Conservation (phyloP, 2,113 vertebrate genomes). For the Odontesthes bonariensis region DNA sequence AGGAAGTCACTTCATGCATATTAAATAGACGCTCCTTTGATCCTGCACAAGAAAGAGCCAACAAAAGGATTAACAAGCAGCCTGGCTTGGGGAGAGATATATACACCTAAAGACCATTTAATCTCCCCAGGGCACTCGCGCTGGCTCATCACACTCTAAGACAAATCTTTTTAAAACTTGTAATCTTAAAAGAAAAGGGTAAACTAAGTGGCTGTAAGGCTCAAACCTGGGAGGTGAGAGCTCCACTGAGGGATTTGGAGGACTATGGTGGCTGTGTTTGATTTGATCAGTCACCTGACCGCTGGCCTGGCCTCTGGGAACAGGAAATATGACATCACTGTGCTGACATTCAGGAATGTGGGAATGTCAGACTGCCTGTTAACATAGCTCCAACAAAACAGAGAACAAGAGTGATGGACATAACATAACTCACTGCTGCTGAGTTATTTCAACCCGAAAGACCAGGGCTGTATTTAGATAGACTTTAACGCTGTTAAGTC, state of each 20-base stretch:
- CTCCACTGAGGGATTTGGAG: conserved; percentile 6
- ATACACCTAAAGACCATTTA: conserved; percentile 63
- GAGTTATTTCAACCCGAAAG: conserved; percentile 21
- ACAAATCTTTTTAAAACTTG: conserved; percentile 50
- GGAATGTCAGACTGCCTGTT: conserved; percentile 73
- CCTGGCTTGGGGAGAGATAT: conserved; percentile 39
- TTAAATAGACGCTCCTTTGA: conserved; percentile 53
- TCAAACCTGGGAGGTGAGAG: conserved; percentile 31
- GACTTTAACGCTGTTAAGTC: not conserved
- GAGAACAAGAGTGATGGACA: conserved; percentile 37
- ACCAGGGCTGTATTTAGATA: not conserved
- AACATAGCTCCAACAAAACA: conserved; percentile 43
- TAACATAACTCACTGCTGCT: conserved; percentile 28
- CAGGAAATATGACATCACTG: conserved; percentile 82
- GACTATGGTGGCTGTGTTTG: conserved; percentile 43
- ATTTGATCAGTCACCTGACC: conserved; percentile 71
- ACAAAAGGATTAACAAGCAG: conserved; percentile 66
- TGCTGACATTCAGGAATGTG: conserved; percentile 80
- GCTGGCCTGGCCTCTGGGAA: conserved; percentile 67
- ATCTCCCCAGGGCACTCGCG: conserved; percentile 62
- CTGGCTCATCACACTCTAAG: conserved; percentile 55
- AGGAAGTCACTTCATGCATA: conserved; percentile 53
- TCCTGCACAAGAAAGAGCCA: conserved; percentile 47
- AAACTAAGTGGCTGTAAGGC: conserved; percentile 26
- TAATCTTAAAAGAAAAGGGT: conserved; percentile 52